phyloP scores from a whole-genome alignment of 92 coral and sea anemone species.

The Zoanthus gigantus region DNA sequence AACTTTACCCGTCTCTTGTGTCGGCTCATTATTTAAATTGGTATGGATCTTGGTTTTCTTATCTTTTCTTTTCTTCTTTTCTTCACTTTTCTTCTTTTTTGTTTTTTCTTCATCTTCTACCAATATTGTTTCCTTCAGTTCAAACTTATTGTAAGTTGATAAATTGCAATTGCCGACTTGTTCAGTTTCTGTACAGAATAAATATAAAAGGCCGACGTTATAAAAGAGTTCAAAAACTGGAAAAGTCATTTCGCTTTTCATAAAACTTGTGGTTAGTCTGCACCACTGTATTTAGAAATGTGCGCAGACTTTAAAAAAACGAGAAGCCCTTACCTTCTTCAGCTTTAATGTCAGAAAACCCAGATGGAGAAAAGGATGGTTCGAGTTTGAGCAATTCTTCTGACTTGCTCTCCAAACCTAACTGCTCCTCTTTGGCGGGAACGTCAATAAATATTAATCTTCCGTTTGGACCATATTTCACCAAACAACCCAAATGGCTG shows the following conservation, averaged over 20 bases:
- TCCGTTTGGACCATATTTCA: neutral
- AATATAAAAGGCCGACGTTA: neutral
- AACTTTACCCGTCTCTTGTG: neutral
- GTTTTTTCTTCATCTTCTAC: neutral
- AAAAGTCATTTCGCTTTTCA: neutral
- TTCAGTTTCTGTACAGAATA: neutral
- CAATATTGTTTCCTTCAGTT: neutral
- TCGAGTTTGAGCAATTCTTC: neutral
- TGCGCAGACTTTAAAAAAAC: neutral
- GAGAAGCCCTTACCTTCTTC: neutral
- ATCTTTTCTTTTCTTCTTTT: neutral
- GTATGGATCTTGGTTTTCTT: neutral
- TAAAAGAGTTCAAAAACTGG: neutral
- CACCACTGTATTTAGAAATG: neutral
- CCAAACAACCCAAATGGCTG: constrained; percentile 7
- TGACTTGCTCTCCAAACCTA: neutral
- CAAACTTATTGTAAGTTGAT: neutral
- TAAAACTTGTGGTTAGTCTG: neutral
- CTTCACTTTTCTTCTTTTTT: neutral
- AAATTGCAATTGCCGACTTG: neutral
- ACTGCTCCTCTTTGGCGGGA: neutral
- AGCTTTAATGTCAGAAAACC: neutral
- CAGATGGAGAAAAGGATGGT: neutral
- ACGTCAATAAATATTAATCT: constrained; percentile 1
- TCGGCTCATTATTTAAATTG: neutral